A percentile compares a stretch with the other conserved stretches of the same genome.
phyloP scores from a whole-genome alignment of 2,113 vertebrate genomes.

The Petromus typicus region DNA sequence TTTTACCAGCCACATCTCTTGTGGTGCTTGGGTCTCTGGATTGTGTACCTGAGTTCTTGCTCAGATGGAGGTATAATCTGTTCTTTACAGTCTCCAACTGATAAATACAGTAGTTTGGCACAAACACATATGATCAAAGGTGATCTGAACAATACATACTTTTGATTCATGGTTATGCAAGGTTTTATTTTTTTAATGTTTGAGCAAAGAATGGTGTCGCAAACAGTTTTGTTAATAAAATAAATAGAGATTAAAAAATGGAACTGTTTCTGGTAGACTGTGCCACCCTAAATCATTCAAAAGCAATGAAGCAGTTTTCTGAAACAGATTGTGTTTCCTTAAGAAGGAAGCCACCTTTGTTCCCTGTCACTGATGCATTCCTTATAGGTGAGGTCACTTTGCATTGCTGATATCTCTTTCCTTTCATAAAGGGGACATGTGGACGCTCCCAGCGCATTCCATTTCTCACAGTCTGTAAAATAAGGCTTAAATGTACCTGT shows the following conservation, averaged over 20 bases:
- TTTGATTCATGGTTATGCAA: slow-evolving; percentile 45
- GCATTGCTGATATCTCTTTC: slow-evolving; percentile 28
- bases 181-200: slow-evolving; percentile 23
- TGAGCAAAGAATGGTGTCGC: slow-evolving; percentile 13
- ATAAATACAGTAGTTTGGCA: background rate
- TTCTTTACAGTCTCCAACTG: background rate
- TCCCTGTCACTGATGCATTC: slow-evolving; percentile 74
- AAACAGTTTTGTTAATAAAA: slow-evolving; percentile 57
- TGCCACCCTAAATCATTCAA: slow-evolving; percentile 57
- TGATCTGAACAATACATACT: background rate
- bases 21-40: background rate
- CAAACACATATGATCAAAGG: slow-evolving; percentile 38
- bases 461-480: slow-evolving; percentile 60
- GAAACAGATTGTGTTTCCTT: slow-evolving; percentile 72
- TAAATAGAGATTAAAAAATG: slow-evolving; percentile 57
- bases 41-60: background rate
- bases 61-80: background rate
- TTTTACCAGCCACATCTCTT: background rate
- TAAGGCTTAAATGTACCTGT: slow-evolving; percentile 76
- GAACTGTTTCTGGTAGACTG: background rate
- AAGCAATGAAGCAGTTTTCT: slow-evolving; percentile 70
- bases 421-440: slow-evolving; percentile 46
- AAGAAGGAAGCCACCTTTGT: slow-evolving; percentile 80
- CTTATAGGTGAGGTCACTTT: slow-evolving; percentile 78
- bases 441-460: slow-evolving; percentile 41